Conservation (phyloP, 2,888 invertebrate genomes). For the Philereme vetulata region DNA sequence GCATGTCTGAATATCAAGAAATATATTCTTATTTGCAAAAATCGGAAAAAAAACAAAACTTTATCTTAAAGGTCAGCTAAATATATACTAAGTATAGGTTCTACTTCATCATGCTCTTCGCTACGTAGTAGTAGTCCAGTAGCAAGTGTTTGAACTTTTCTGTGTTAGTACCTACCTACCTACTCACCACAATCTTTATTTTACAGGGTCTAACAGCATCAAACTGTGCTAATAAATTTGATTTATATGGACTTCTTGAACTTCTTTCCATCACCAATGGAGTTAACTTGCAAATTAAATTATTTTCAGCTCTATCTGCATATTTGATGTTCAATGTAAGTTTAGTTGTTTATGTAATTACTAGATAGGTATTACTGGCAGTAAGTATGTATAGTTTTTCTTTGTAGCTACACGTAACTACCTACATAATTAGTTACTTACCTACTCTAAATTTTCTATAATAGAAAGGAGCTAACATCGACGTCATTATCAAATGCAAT, state of each 20-base stretch:
- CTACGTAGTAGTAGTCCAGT: too few species aligned
- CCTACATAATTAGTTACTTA: not conserved
- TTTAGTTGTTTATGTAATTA: slow-evolving; percentile 5
- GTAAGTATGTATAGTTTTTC: not conserved
- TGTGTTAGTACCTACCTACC: too few species aligned
- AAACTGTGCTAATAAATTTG: slow-evolving; percentile 39
- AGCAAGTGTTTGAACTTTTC: too few species aligned
- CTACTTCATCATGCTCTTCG: not conserved
- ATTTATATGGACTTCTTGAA: slow-evolving; percentile 53
- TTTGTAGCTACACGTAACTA: not conserved
- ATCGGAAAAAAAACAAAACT: slow-evolving; percentile 15
- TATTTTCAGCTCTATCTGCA: slow-evolving; percentile 58
- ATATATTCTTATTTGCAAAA: slow-evolving; percentile 9
- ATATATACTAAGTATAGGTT: not conserved
- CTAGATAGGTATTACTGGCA: not conserved
- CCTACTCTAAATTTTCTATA: slow-evolving; percentile 27
- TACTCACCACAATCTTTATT: too few species aligned
- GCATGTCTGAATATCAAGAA: slow-evolving; percentile 16
- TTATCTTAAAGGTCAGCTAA: slow-evolving; percentile 8
- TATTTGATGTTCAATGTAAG: slow-evolving; percentile 61
- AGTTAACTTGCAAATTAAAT: slow-evolving; percentile 52
- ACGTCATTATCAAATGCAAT: slow-evolving; percentile 54
- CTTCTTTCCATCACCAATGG: slow-evolving; percentile 52
- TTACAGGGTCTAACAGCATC: slow-evolving; percentile 44
- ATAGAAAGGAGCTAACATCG: slow-evolving; percentile 50